Evolutionary conservation across 2,113 vertebrate genomes (phyloP).

Genomic region (Poeciliopsis occidentalis): DNA sequence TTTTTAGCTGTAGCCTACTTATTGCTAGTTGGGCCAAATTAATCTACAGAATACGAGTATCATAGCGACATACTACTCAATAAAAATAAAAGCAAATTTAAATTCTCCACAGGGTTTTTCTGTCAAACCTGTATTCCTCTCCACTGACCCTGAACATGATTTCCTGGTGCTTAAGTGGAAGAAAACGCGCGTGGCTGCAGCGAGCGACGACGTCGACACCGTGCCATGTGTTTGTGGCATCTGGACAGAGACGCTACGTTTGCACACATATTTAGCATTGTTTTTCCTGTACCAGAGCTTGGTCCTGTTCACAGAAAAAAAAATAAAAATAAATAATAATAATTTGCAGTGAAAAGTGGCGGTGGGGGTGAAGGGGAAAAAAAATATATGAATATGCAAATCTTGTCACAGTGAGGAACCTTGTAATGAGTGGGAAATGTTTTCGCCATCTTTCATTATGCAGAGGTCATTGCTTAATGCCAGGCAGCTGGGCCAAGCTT

Average conservation of each 20-base stretch:
- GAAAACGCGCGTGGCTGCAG: slow-evolving; percentile 49
- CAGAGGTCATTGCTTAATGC: slow-evolving; percentile 92
- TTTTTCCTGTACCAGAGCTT: slow-evolving; percentile 65
- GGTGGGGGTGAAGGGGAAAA: slow-evolving; percentile 61
- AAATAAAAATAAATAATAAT: slow-evolving; percentile 53
- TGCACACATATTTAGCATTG: slow-evolving; percentile 82
- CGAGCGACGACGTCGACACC: slow-evolving; percentile 53
- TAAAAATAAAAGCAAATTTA: slow-evolving; percentile 62
- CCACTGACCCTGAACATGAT: slow-evolving; percentile 66
- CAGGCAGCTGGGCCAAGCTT: slow-evolving; percentile 87
- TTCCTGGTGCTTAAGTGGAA: slow-evolving; percentile 74
- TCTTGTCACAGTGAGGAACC: slow-evolving; percentile 91
- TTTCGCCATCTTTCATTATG: slow-evolving; percentile 91
- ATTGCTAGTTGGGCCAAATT: neutral
- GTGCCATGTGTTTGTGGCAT: slow-evolving; percentile 79
- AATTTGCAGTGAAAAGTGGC: slow-evolving; percentile 48
- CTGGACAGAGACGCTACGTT: slow-evolving; percentile 83
- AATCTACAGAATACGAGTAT: slow-evolving; percentile 32
- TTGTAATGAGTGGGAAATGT: slow-evolving; percentile 93
- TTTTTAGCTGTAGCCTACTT: neutral
- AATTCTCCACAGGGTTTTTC: slow-evolving; percentile 49
- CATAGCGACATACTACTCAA: slow-evolving; percentile 6
- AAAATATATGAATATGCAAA: slow-evolving; percentile 97
- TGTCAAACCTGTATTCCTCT: slow-evolving; percentile 57
- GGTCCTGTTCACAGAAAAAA: slow-evolving; percentile 87